These are phyloP conservation scores for Mesorhabditis belari DNA, from an alignment of 2,888 invertebrate species.

Conservation along the genomic window DNA sequence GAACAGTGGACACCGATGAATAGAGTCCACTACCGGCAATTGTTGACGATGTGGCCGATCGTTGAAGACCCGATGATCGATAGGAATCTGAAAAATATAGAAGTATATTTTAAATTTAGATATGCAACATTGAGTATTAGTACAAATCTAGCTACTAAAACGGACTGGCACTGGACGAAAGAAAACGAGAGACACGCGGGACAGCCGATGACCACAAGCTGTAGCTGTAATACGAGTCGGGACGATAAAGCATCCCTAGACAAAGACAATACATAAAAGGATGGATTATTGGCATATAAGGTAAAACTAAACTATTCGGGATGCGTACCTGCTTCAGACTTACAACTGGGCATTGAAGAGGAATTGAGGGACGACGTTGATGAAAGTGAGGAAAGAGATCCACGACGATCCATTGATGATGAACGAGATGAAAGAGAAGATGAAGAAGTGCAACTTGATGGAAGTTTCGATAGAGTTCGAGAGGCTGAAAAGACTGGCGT, in stretches of 20 bases:
- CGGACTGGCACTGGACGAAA: no score
- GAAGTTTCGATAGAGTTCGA: background rate
- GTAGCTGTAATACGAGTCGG: background rate
- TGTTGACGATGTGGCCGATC: background rate
- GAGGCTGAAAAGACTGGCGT: background rate
- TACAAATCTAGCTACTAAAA: no score
- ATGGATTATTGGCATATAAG: background rate
- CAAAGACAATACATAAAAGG: background rate
- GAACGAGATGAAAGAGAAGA: conserved; percentile 2
- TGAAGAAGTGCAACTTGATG: background rate
- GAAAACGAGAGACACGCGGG: background rate
- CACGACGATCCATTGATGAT: background rate
- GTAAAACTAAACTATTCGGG: background rate
- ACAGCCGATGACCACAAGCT: background rate
- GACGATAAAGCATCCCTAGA: background rate
- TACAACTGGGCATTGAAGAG: conserved; percentile 13
- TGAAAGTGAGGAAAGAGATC: conserved; percentile 19
- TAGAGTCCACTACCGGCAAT: background rate
- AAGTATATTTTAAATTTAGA: no score
- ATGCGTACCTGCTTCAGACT: background rate
- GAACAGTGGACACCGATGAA: background rate
- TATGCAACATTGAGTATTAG: no score
- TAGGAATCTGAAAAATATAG: background rate
- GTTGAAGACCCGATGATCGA: background rate
- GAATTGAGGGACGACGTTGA: conserved; percentile 16